Evolutionary conservation across 2,113 vertebrate genomes (phyloP).

Genomic region (Chrysochloris asiatica): DNA sequence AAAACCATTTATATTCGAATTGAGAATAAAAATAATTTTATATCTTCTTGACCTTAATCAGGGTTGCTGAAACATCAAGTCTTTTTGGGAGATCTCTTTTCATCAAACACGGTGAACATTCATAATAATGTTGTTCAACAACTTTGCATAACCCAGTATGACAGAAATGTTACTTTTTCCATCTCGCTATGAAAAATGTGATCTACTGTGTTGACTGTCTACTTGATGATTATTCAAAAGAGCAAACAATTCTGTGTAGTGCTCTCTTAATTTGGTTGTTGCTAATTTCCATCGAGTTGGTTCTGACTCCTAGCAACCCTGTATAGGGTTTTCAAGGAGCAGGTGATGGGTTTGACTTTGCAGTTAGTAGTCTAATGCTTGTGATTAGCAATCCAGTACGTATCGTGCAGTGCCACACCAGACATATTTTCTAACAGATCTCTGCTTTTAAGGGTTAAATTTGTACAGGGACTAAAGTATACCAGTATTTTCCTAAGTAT

Average conservation of each 20-base stretch:
- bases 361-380: too few species aligned
- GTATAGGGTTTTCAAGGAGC: too few species aligned
- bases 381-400: too few species aligned
- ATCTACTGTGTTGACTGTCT: background rate
- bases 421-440: background rate
- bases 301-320: too few species aligned
- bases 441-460: background rate
- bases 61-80: background rate
- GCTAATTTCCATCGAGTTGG: too few species aligned
- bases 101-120: constrained; percentile 1
- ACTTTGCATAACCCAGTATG: background rate
- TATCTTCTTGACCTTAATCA: background rate
- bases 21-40: constrained; percentile 3
- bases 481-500: constrained; percentile 16
- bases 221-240: constrained; percentile 10
- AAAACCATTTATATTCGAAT: too few species aligned
- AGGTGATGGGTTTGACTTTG: too few species aligned
- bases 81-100: background rate
- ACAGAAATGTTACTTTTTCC: background rate
- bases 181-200: too few species aligned
- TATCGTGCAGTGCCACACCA: too few species aligned
- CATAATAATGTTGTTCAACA: background rate
- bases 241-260: background rate
- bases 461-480: background rate
- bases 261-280: too few species aligned